These are phyloP conservation scores for Melanostoma mellinum DNA, from an alignment of 2,888 invertebrate genomes.

Conservation along the genomic window DNA sequence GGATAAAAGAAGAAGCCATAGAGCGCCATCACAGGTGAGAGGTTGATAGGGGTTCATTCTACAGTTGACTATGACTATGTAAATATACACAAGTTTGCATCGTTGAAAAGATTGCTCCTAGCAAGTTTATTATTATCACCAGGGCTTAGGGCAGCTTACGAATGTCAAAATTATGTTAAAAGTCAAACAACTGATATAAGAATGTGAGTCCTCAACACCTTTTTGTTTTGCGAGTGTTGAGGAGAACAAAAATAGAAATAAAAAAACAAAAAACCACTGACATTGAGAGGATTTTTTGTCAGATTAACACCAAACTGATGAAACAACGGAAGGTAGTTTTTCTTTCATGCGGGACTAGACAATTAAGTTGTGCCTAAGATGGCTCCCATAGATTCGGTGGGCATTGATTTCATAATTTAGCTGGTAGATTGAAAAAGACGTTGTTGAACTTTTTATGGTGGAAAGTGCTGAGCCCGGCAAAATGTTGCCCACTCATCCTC, in stretches of 20 bases:
- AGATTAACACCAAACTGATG: slow-evolving; percentile 29
- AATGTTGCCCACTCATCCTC: too few relatives aligned
- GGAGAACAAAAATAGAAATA: too few relatives aligned
- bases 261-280: neutral
- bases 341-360: slow-evolving; percentile 3
- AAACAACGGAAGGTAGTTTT: slow-evolving; percentile 8
- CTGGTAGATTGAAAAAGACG: neutral
- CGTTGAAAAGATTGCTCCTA: slow-evolving; percentile 60
- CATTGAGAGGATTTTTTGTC: slow-evolving; percentile 17
- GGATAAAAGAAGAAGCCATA: neutral
- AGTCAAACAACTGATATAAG: slow-evolving; percentile 41
- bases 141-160: slow-evolving; percentile 60
- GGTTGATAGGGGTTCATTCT: slow-evolving; percentile 22
- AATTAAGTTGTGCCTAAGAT: slow-evolving; percentile 22
- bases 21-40: slow-evolving; percentile 12
- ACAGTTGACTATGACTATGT: slow-evolving; percentile 47
- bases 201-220: slow-evolving; percentile 28
- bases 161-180: slow-evolving; percentile 71
- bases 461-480: too few relatives aligned
- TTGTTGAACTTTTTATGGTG: too few relatives aligned
- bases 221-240: neutral
- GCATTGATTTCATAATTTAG: neutral
- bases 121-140: slow-evolving; percentile 65
- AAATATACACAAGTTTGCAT: slow-evolving; percentile 58
- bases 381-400: neutral